phyloP scores from a whole-genome alignment of 2,888 invertebrate genomes.

The Xestia c-nigrum region DNA sequence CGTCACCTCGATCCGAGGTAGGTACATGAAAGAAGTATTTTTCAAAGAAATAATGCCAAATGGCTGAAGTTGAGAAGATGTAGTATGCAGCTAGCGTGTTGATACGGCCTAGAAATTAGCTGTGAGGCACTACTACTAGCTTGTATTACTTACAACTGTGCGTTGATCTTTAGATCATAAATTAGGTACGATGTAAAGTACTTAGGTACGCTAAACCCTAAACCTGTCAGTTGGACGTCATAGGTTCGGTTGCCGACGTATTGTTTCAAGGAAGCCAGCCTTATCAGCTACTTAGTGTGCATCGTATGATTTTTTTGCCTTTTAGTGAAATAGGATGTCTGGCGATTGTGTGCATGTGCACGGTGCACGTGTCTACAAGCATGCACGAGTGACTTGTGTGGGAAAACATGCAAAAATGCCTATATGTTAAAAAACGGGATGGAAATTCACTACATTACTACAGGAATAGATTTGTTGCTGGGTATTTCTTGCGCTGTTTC shows the following conservation, averaged over 20 bases:
- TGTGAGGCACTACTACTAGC: not conserved
- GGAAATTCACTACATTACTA: not conserved
- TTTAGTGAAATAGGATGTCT: conserved; percentile 30
- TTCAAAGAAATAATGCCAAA: not conserved
- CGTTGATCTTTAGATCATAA: not conserved
- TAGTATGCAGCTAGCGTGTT: not conserved
- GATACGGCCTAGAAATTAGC: not conserved
- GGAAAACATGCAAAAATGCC: not conserved
- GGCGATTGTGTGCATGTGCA: not conserved
- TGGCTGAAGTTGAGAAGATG: not conserved
- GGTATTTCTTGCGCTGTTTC: not conserved
- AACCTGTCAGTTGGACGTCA: conserved; percentile 16
- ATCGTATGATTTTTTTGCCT: conserved; percentile 29
- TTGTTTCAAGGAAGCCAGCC: conserved; percentile 14
- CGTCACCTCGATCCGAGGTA: not conserved
- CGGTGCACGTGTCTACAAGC: not conserved
- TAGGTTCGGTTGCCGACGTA: conserved; percentile 6
- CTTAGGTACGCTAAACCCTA: conserved; percentile 22
- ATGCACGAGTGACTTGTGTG: not conserved
- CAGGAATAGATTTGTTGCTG: not conserved
- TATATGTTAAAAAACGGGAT: not conserved
- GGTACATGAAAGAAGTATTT: too few species aligned
- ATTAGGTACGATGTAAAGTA: not conserved
- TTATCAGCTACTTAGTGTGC: conserved; percentile 5
- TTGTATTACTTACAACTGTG: not conserved